Evolutionary conservation across 2,888 invertebrate genomes (phyloP).

Genomic region (Nomada hirtipes): DNA sequence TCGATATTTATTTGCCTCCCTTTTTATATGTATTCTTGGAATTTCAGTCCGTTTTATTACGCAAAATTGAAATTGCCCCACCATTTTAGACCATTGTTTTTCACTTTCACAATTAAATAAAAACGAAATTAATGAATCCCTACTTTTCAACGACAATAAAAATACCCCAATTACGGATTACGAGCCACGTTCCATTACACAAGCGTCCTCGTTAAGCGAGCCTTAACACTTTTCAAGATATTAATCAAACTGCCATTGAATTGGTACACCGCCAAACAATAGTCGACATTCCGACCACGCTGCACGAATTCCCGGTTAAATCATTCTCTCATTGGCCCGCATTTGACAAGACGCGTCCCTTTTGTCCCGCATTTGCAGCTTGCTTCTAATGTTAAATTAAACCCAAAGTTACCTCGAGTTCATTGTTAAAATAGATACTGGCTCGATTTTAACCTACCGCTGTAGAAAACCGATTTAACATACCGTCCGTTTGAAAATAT

Average conservation of each 20-base stretch:
- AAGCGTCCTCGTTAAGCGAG: conserved; percentile 26
- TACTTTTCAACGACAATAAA: neutral
- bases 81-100: too few species aligned
- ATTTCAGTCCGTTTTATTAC: too few species aligned
- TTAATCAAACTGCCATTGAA: conserved; percentile 55
- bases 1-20: too few species aligned
- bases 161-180: neutral
- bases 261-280: conserved; percentile 57
- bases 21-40: too few species aligned
- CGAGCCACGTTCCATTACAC: conserved; percentile 42
- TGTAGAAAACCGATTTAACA: conserved; percentile 2
- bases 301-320: conserved; percentile 32
- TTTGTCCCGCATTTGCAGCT: conserved; percentile 27
- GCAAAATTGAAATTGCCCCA: too few species aligned
- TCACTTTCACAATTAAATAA: too few species aligned
- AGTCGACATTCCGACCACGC: conserved; percentile 3
- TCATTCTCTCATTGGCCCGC: conserved; percentile 28
- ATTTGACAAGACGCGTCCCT: conserved; percentile 23
- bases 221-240: conserved; percentile 34
- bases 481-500: neutral
- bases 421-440: neutral
- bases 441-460: conserved; percentile 44
- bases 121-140: neutral
- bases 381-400: conserved; percentile 6
- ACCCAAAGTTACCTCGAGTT: conserved; percentile 3